Evolutionary conservation across 2,113 vertebrate genomes (phyloP), one percentile per base, ranked within the genome.

Genomic region (Lophotis ruficrista): DNA sequence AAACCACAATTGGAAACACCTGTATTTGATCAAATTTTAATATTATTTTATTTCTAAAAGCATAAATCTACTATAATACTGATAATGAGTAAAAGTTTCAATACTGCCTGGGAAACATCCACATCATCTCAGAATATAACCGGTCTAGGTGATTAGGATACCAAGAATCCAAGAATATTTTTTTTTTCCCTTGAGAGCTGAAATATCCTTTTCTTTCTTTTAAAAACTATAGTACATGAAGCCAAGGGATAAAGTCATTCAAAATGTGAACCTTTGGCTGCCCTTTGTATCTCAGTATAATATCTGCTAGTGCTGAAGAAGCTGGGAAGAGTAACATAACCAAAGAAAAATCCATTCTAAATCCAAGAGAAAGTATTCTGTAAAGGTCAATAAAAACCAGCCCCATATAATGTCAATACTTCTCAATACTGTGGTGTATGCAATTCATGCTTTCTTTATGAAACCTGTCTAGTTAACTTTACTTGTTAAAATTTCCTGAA

Each of bases 291-390:
- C 7, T 33, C 93, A 50, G 30, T 24, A 48, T 23, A 82, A 18
- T 86, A 93, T 78, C 60, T 81, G 21, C 51, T 73, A 83, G 27
- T 69, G 43, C 50, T 66, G 25, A 68, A 72, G 45, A 88, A 77
- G 19, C 43, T 91, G 60, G 28, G 68, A 93, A 91, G 45, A 88
- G 43, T 61, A 97, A 95, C 38, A 78, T 50, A 48, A 90, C 72
- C 56, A 83, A 83, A 96, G 47, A 69, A 88, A 94, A 92, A 58
- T 15, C 82, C 5, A 68, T 93, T 84, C 18, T 76, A 85, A 72
- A 89, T 70, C 10, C 35, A 85, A 84, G 17, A 84, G 7, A 43
- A 81, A 72, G 53, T 86, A 87, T 62, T 53, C 76, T 88, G 69
- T 45, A 79, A 62, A 87, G 9, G 38, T 60, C 19, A 64, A 37